Percentiles rank a stretch among this genome's conserved stretches.
phyloP scores from a whole-genome alignment of 2,113 vertebrate species.

The Crotalus viridis region DNA sequence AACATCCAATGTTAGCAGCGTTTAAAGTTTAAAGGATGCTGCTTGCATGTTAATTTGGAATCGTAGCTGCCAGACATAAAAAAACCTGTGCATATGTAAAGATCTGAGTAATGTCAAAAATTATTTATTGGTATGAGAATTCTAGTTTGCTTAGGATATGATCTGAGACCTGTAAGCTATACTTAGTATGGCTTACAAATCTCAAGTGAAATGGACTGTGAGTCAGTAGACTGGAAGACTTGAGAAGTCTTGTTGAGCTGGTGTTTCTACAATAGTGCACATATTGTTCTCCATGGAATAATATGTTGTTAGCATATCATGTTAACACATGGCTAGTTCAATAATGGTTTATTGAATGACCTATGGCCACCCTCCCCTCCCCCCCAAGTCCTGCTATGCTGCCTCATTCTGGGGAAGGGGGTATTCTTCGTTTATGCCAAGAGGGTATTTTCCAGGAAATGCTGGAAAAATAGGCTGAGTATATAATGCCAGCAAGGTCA shows the following conservation, averaged over 20 bases:
- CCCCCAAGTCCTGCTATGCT: not conserved
- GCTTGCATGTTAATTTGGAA: not conserved
- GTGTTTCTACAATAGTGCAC: not conserved
- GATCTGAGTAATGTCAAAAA: too few species aligned
- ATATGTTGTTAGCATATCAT: not conserved
- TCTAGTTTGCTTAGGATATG: not conserved
- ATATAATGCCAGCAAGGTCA: not conserved
- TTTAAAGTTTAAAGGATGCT: not conserved
- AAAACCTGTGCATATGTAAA: not conserved
- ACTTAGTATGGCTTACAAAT: not conserved
- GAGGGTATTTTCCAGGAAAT: not conserved
- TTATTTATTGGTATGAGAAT: not conserved
- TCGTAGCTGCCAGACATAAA: not conserved
- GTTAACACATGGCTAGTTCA: not conserved
- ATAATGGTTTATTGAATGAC: not conserved
- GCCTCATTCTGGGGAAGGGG: not conserved
- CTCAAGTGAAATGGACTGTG: not conserved
- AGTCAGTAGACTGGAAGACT: not conserved
- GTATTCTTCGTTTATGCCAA: not conserved
- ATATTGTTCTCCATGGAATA: not conserved
- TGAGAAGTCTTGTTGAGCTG: not conserved
- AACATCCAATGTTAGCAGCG: too few species aligned
- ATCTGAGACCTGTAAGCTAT: not conserved
- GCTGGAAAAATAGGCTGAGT: not conserved
- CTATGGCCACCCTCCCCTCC: not conserved